Conservation (phyloP, 2,113 vertebrate species). For the Camelus bactrianus region DNA sequence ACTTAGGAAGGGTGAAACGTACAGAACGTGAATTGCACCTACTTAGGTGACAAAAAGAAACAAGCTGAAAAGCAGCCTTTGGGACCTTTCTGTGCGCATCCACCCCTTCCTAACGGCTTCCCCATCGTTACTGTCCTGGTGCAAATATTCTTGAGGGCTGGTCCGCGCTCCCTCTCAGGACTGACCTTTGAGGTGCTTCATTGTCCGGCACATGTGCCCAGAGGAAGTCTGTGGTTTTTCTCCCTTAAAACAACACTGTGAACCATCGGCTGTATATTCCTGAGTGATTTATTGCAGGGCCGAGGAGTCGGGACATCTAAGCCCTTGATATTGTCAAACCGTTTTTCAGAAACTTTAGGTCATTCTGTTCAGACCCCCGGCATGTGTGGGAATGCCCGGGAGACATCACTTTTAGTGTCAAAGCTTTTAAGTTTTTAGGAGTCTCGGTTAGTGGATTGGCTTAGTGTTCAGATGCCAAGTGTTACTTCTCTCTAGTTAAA, state of each 20-base stretch:
- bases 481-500: conserved; percentile 13
- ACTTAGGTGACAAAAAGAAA: background rate
- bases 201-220: background rate
- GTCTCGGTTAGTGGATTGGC: background rate
- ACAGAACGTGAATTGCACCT: background rate
- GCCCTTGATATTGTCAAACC: background rate
- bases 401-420: background rate
- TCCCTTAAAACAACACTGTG: background rate
- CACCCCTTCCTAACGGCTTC: background rate
- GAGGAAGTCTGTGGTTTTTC: background rate
- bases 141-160: background rate
- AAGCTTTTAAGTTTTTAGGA: background rate
- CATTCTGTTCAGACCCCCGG: background rate
- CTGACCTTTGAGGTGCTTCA: background rate
- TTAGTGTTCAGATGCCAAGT: background rate
- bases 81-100: background rate
- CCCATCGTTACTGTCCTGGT: fast-evolving
- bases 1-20: background rate
- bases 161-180: fast-evolving
- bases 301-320: background rate
- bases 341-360: background rate
- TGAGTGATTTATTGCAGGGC: background rate
- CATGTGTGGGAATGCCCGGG: background rate
- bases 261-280: background rate
- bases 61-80: background rate